Conservation (phyloP, 2,888 invertebrate genomes). For the Hemistola chrysoprasaria region DNA sequence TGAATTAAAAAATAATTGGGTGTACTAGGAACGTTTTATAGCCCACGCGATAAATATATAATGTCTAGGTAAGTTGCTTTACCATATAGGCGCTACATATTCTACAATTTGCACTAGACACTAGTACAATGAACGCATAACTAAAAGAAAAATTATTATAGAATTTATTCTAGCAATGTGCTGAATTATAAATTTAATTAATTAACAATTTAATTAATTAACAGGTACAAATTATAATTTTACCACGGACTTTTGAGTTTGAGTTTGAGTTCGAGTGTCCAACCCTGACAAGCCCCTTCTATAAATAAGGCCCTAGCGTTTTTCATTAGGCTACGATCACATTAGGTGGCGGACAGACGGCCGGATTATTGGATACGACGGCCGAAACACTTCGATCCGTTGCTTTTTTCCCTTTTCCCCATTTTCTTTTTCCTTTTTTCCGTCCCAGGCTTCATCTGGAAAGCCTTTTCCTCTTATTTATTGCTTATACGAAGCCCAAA, state of each 20-base stretch:
- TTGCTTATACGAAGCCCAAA: conserved; percentile 80
- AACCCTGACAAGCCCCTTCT: conserved; percentile 35
- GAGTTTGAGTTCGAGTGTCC: neutral
- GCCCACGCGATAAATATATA: too few species aligned
- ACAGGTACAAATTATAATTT: too few species aligned
- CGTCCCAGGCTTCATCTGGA: conserved; percentile 69
- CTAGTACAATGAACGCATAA: too few species aligned
- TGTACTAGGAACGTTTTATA: too few species aligned
- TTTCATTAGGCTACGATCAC: conserved; percentile 81
- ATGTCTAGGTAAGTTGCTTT: too few species aligned
- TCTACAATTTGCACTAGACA: too few species aligned
- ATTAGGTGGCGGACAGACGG: conserved; percentile 80
- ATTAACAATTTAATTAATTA: too few species aligned
- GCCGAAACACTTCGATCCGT: conserved; percentile 79
- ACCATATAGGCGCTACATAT: too few species aligned
- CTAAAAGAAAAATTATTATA: too few species aligned
- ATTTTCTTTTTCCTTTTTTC: conserved; percentile 44
- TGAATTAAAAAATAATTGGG: too few species aligned
- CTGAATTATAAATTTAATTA: too few species aligned
- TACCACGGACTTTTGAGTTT: conserved; percentile 5
- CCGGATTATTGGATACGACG: conserved; percentile 81
- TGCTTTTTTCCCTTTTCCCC: conserved; percentile 71
- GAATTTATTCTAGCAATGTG: too few species aligned
- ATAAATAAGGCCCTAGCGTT: conserved; percentile 55
- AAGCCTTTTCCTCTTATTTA: conserved; percentile 82